A percentile compares a stretch with the other conserved stretches of the same genome.
Conservation (phyloP, 1,140 invertebrate genomes). For the Ctenoplectra terminalis region DNA sequence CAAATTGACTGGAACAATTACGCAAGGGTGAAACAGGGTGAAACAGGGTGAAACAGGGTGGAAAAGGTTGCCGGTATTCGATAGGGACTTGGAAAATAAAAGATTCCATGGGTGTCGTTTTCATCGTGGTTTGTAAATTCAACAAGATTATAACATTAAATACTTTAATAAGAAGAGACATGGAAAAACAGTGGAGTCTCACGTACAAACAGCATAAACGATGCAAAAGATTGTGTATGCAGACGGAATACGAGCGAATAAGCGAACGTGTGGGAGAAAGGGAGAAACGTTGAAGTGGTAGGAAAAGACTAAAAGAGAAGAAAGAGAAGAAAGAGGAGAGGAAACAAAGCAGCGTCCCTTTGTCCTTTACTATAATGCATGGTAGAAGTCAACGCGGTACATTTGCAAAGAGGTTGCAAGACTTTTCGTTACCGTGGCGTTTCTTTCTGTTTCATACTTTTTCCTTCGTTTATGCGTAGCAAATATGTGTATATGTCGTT, state of each 20-base stretch:
- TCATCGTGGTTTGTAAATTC: not conserved
- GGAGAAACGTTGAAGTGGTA: slow-evolving; percentile 34
- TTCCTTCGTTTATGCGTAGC: slow-evolving; percentile 46
- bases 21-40: too few relatives aligned
- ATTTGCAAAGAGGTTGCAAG: slow-evolving; percentile 62
- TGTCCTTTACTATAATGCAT: slow-evolving; percentile 55
- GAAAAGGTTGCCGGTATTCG: not conserved
- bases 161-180: slow-evolving; percentile 30
- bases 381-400: slow-evolving; percentile 48
- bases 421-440: slow-evolving; percentile 57
- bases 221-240: slow-evolving; percentile 54
- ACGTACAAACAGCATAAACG: slow-evolving; percentile 60
- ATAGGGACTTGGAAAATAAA: not conserved
- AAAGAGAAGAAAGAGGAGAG: slow-evolving; percentile 62
- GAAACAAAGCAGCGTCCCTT: slow-evolving; percentile 68
- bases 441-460: slow-evolving; percentile 21
- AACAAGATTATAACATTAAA: slow-evolving; percentile 23
- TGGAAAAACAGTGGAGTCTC: slow-evolving; percentile 42
- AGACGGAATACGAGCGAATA: slow-evolving; percentile 39
- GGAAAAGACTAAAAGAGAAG: slow-evolving; percentile 40
- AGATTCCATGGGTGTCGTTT: not conserved
- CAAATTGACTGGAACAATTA: too few relatives aligned
- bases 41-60: too few relatives aligned
- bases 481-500: slow-evolving; percentile 53
- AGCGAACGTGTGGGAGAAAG: slow-evolving; percentile 37